Base-by-base conservation (phyloP, 2,888 invertebrate genomes). In the Eilema griseolum region DNA sequence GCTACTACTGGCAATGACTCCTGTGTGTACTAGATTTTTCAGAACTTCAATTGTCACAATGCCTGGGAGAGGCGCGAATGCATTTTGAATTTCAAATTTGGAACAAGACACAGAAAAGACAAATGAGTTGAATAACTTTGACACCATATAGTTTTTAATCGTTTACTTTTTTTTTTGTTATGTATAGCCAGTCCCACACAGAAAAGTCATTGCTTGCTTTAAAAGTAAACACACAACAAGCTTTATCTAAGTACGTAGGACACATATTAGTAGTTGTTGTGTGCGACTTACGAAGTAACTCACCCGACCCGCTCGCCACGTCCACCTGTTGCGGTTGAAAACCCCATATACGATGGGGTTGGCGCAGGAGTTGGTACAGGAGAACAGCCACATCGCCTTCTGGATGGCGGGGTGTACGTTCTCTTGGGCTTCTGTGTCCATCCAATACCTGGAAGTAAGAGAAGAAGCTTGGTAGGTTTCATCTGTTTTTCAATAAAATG, bases 331-430 rank as follows among this genome's bases (percentile, higher is more conserved):
- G 57, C 93, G 86, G 90, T 98, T 98, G 90, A 98, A 98, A 23
- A 97, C 96, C 0, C 99, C 99, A 89, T 99, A 99, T 33, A 99
- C 99, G 76, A 99, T 97, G 5, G 99, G 99, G 94, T 99, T 99
- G 93, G 99, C 98, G 89, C 99, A 99, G 4, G 99, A 99, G 92
- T 99, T 99, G 56, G 99, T 98, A 82, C 98, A 98, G 14, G 99
- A 99, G 90, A 99, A 99, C 74, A 99, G 95, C 95, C 99, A 99
- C 84, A 99, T 96, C 0, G 96, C 97, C 85, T 97, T 97, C 90
- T 98, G 98, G 68, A 99, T 96, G 68, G 97, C 96, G 16, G 97
- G 97, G 89, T 98, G 97, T 59, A 94, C 76, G 62, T 86, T 88
- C 72, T 85, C 85, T 61, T 98, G 97, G 0, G 97, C 97, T 2